Conservation (phyloP, 2,888 invertebrate genomes). For the Synanthedon vespiformis region DNA sequence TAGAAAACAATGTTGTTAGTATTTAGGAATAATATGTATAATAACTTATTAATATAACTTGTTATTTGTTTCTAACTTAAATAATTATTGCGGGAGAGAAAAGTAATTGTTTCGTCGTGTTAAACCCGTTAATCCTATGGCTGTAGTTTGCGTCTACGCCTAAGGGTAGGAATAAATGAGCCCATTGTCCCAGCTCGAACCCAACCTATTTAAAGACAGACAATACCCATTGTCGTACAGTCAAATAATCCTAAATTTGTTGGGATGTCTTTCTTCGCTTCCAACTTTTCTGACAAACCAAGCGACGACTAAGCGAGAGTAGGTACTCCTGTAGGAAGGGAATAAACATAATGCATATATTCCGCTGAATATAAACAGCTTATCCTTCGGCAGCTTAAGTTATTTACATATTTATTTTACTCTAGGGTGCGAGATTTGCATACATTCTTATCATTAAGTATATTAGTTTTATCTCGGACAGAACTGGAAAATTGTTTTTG, state of each 20-base stretch:
- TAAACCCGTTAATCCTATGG: slow-evolving; percentile 41
- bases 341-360: no score
- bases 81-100: slow-evolving; percentile 14
- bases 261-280: slow-evolving; percentile 41
- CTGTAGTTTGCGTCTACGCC: slow-evolving; percentile 48
- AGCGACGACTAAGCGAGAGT: slow-evolving; percentile 24
- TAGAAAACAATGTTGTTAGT: no score
- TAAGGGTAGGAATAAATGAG: slow-evolving; percentile 57
- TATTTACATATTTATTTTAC: no score
- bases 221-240: slow-evolving; percentile 55
- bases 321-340: slow-evolving; percentile 8
- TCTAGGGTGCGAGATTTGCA: no score
- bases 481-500: no score
- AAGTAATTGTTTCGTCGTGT: slow-evolving; percentile 46
- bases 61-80: neutral
- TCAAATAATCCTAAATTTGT: slow-evolving; percentile 47
- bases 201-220: slow-evolving; percentile 54
- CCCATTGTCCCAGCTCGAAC: slow-evolving; percentile 46
- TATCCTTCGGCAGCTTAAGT: no score
- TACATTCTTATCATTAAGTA: no score
- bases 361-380: no score
- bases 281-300: slow-evolving; percentile 31
- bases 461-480: no score
- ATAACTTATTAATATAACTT: neutral
- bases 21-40: neutral